A percentile compares a stretch with the other conserved stretches of the same genome.
These are phyloP conservation scores for Archips xylosteana DNA, from an alignment of 2,888 invertebrate species.

Conservation along the genomic window DNA sequence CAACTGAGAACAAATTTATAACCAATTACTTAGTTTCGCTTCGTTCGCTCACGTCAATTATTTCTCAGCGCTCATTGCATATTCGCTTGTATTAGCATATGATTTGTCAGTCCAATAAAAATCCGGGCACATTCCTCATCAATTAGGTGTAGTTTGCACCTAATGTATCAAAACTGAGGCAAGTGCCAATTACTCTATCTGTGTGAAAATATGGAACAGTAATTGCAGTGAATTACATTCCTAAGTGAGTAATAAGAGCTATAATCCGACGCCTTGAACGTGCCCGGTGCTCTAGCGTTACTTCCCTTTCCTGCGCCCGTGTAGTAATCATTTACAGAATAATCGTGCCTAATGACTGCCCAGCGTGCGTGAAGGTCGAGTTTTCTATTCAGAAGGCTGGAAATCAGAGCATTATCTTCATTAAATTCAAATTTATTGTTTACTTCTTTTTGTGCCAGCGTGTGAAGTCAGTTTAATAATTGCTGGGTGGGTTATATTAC, in stretches of 20 bases:
- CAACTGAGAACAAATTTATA: constrained; percentile 5
- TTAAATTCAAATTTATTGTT: constrained; percentile 22
- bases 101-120: constrained; percentile 26
- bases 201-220: constrained; percentile 38
- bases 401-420: constrained; percentile 43
- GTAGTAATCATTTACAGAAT: constrained; percentile 60
- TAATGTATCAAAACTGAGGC: constrained; percentile 17
- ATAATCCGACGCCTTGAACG: constrained; percentile 67
- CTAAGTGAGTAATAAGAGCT: constrained; percentile 52
- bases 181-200: constrained; percentile 30
- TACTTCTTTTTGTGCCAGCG: background rate
- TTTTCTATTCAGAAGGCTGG: constrained; percentile 59
- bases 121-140: constrained; percentile 14
- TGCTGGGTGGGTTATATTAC: background rate
- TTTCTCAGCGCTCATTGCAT: constrained; percentile 2
- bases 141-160: constrained; percentile 24
- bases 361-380: constrained; percentile 64
- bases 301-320: constrained; percentile 73
- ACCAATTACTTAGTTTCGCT: constrained; percentile 11
- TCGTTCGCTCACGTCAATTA: constrained; percentile 9
- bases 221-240: constrained; percentile 49
- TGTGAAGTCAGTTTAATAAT: constrained; percentile 8
- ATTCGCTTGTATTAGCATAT: constrained; percentile 5
- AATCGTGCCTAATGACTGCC: constrained; percentile 55
- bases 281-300: constrained; percentile 60